Conservation (phyloP, 2,113 vertebrate genomes). For the Bos javanicus region DNA sequence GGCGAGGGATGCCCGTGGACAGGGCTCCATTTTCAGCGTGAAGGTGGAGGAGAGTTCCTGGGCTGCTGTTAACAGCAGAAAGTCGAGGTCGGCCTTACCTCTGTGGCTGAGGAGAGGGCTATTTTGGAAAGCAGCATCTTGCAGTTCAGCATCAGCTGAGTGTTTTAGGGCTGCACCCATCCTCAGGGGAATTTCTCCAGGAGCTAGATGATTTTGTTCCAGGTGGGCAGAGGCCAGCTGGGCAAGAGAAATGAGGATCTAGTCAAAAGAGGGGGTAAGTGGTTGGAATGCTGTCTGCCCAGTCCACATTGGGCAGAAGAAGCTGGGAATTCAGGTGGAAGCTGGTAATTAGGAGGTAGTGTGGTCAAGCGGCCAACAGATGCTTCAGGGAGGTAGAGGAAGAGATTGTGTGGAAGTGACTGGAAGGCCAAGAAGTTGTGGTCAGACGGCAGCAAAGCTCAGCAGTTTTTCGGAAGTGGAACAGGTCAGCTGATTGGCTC, state of each 20-base stretch:
- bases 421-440: background rate
- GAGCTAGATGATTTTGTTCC: background rate
- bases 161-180: background rate
- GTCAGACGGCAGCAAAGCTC: background rate
- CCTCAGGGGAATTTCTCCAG: background rate
- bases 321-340: background rate
- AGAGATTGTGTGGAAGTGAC: background rate
- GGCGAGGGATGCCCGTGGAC: background rate
- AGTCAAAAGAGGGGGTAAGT: background rate
- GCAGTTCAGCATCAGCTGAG: background rate
- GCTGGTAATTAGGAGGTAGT: background rate
- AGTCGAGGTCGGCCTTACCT: background rate
- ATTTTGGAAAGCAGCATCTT: background rate
- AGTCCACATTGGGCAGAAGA: background rate
- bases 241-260: background rate
- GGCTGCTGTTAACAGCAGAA: background rate
- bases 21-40: background rate
- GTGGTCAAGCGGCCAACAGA: background rate
- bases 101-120: background rate
- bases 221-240: background rate
- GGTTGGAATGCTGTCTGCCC: background rate
- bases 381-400: background rate
- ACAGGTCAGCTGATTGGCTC: background rate
- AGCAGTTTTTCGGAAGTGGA: background rate
- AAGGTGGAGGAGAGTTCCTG: background rate